Percentiles rank a stretch among this genome's conserved stretches.
Conservation (phyloP, 2,113 vertebrate genomes). For the Sakesphorus luctuosus region DNA sequence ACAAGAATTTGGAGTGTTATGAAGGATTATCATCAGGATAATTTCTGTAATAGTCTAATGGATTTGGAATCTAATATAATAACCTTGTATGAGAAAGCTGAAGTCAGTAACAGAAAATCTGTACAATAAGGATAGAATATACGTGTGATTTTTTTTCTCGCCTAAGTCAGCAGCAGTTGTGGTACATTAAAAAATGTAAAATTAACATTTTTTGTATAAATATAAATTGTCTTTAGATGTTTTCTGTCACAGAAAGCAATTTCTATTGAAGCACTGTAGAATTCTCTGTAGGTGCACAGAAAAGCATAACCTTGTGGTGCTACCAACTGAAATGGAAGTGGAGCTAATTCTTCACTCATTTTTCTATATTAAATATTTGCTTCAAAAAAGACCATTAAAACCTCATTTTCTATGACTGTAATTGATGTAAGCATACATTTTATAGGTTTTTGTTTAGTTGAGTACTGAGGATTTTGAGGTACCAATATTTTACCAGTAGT, state of each 20-base stretch:
- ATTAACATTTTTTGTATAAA: constrained; percentile 5
- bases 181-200: constrained; percentile 18
- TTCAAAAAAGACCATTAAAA: not conserved
- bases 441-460: not conserved
- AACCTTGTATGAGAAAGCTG: constrained; percentile 7
- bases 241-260: constrained; percentile 14
- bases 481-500: not conserved
- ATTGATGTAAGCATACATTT: not conserved
- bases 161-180: constrained; percentile 40
- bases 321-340: not conserved
- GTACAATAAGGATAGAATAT: not conserved
- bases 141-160: constrained; percentile 23
- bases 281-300: not conserved
- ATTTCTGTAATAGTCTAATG: constrained; percentile 26
- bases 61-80: constrained; percentile 46
- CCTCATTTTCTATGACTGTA: not conserved
- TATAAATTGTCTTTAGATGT: not conserved
- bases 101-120: constrained; percentile 7
- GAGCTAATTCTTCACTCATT: not conserved
- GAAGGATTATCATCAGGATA: constrained; percentile 12
- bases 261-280: not conserved
- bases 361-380: not conserved
- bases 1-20: not conserved
- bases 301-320: not conserved
- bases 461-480: not conserved